Conservation (phyloP, 2,888 invertebrate species). For the Crioceris asparagi region DNA sequence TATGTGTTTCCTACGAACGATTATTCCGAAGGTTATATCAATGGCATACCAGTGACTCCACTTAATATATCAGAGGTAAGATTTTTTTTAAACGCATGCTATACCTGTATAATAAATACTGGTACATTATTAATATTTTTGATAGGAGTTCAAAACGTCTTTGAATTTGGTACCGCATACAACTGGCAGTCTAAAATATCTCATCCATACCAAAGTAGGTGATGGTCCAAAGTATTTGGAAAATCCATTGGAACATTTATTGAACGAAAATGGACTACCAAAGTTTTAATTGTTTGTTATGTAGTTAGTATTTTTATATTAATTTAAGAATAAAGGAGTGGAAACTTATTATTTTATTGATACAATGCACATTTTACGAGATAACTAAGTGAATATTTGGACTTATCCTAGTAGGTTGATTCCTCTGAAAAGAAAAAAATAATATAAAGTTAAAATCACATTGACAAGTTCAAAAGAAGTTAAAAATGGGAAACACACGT, state of each 20-base stretch:
- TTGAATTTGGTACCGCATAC: slow-evolving; percentile 16
- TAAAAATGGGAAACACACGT: too few species aligned
- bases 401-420: slow-evolving; percentile 17
- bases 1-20: slow-evolving; percentile 59
- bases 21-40: slow-evolving; percentile 41
- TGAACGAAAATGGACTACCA: slow-evolving; percentile 42
- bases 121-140: slow-evolving; percentile 6
- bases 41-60: slow-evolving; percentile 41
- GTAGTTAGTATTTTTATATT: neutral
- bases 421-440: slow-evolving; percentile 21
- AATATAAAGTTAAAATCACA: slow-evolving; percentile 6
- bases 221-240: slow-evolving; percentile 56
- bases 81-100: too few species aligned
- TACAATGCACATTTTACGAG: slow-evolving; percentile 8
- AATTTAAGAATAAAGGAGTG: neutral
- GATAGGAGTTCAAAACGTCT: slow-evolving; percentile 20
- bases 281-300: too few species aligned
- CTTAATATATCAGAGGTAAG: slow-evolving; percentile 13
- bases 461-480: neutral
- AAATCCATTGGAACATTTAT: slow-evolving; percentile 39
- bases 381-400: slow-evolving; percentile 10
- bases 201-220: slow-evolving; percentile 76
- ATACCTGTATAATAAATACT: neutral
- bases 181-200: slow-evolving; percentile 60
- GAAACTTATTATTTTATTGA: slow-evolving; percentile 8